Percentiles rank a stretch among this genome's conserved stretches.
Evolutionary conservation across 2,888 invertebrate species (phyloP).

Genomic region (Shargacucullia verbasci): DNA sequence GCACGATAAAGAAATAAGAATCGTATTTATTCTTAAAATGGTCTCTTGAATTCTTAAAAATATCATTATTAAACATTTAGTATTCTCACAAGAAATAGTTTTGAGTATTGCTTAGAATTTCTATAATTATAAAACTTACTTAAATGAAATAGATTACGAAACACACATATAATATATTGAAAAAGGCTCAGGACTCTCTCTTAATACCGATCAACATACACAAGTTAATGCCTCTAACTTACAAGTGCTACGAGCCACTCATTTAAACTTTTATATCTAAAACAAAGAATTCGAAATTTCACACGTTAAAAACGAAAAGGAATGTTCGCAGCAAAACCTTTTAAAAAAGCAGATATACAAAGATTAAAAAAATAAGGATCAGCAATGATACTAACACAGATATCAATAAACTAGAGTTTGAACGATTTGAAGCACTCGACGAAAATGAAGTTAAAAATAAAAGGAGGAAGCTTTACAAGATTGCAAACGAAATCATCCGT

Average conservation of each 20-base stretch:
- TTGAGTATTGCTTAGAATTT: conserved; percentile 80
- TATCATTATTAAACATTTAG: conserved; percentile 46
- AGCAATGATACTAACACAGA: not conserved
- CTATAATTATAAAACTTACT: conserved; percentile 69
- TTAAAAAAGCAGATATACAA: conserved; percentile 28
- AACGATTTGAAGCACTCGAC: conserved; percentile 40
- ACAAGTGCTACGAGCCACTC: conserved; percentile 29
- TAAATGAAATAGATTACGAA: conserved; percentile 55
- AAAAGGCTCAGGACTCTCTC: conserved; percentile 71
- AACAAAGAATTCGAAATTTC: conserved; percentile 37
- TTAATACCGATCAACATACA: conserved; percentile 48
- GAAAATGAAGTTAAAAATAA: conserved; percentile 23
- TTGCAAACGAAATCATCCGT: conserved; percentile 30
- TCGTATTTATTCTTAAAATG: conserved; percentile 19
- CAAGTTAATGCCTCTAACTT: conserved; percentile 29
- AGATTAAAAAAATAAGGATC: conserved; percentile 9
- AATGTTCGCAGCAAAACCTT: conserved; percentile 44
- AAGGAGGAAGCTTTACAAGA: conserved; percentile 22
- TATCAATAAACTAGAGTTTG: conserved; percentile 12
- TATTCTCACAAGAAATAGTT: conserved; percentile 49
- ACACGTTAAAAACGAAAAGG: conserved; percentile 41
- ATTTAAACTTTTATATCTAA: conserved; percentile 28
- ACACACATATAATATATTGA: conserved; percentile 57
- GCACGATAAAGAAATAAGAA: conserved; percentile 29
- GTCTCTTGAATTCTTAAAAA: conserved; percentile 45